phyloP scores from a whole-genome alignment of 1,140 invertebrate species.

The Magallana gigas region DNA sequence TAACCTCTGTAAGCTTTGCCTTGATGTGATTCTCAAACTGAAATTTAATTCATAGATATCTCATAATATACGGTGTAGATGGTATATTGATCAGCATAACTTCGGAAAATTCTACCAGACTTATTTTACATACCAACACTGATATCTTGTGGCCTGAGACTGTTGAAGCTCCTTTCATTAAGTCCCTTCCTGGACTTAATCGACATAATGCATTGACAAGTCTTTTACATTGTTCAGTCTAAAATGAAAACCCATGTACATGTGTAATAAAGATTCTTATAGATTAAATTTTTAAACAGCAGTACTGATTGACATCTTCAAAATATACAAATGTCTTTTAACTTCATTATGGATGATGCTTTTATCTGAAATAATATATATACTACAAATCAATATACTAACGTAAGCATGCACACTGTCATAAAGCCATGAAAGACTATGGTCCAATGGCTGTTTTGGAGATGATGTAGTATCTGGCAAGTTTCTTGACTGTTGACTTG shows the following conservation, averaged over 20 bases:
- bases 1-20: not conserved
- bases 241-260: not conserved
- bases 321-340: not conserved
- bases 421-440: not conserved
- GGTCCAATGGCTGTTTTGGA: not conserved
- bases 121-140: not conserved
- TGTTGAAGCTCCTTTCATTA: not conserved
- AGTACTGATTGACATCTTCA: not conserved
- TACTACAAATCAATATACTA: not conserved
- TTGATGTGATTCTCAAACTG: not conserved
- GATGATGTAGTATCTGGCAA: not conserved
- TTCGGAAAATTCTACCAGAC: no score
- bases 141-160: not conserved
- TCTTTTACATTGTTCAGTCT: conserved; percentile 3
- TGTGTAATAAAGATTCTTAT: not conserved
- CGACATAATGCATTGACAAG: not conserved
- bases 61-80: not conserved
- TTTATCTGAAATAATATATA: not conserved
- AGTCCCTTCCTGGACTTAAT: not conserved
- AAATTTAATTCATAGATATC: not conserved
- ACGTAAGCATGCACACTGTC: not conserved
- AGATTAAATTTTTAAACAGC: not conserved
- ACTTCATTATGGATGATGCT: not conserved
- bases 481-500: not conserved
- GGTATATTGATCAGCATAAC: no score